Evolutionary conservation across 2,113 vertebrate species (phyloP).

Genomic region (Megaceryle torquata): DNA sequence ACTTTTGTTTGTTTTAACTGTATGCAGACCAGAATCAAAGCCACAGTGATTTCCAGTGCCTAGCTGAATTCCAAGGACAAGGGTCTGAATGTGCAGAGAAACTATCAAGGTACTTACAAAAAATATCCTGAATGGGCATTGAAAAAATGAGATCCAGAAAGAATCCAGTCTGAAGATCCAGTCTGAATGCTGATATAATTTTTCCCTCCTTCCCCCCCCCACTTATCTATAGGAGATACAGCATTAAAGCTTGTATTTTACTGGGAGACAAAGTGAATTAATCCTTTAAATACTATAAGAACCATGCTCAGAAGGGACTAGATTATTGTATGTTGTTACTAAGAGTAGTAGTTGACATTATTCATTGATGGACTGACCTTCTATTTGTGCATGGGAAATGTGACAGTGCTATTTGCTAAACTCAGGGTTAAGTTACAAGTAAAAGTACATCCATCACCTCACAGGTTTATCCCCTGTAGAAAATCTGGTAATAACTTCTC

Average conservation of each 20-base stretch:
- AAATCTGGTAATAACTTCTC: background rate
- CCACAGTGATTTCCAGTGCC: background rate
- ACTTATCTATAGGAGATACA: background rate
- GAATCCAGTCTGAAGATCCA: background rate
- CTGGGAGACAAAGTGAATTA: background rate
- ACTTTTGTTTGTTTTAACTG: background rate
- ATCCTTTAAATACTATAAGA: background rate
- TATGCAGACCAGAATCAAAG: background rate
- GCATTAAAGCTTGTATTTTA: background rate
- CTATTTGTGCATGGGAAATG: background rate
- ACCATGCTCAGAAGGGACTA: background rate
- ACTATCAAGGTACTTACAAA: background rate
- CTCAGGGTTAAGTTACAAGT: background rate
- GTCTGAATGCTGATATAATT: background rate
- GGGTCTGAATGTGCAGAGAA: background rate
- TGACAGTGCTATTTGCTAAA: background rate
- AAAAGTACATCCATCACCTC: background rate
- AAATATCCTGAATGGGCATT: background rate
- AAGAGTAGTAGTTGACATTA: background rate
- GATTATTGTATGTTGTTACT: background rate
- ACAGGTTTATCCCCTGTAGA: background rate
- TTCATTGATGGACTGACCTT: background rate
- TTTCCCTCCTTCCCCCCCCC: accelerated
- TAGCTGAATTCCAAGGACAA: background rate
- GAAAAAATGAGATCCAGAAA: background rate